Conservation (phyloP, 2,113 vertebrate genomes). For the Cyanocitta stelleri region DNA sequence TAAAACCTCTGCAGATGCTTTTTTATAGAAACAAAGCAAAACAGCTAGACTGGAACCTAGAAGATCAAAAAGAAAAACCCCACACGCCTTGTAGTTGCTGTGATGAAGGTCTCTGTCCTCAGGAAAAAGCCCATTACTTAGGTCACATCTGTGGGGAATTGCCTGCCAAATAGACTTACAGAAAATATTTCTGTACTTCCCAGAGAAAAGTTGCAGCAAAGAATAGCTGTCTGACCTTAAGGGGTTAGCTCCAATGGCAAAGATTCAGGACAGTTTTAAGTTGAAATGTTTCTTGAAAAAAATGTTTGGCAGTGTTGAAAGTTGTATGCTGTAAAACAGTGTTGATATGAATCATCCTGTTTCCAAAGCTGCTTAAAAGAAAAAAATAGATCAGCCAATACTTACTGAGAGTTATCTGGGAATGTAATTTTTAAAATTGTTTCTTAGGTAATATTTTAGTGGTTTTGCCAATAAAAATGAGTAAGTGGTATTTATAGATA, state of each 20-base stretch:
- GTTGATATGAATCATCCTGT: background rate
- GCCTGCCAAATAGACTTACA: background rate
- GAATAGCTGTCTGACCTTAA: background rate
- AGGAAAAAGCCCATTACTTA: background rate
- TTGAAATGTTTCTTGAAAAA: background rate
- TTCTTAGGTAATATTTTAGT: background rate
- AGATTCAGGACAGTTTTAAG: background rate
- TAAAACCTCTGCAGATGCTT: background rate
- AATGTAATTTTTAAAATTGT: background rate
- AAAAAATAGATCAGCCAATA: background rate
- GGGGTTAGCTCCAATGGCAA: background rate
- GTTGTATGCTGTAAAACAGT: background rate
- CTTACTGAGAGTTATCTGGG: background rate
- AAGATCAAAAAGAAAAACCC: background rate
- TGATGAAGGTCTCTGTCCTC: background rate
- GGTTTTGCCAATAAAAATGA: background rate
- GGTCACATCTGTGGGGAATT: background rate
- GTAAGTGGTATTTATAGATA: background rate
- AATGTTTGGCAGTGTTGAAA: background rate
- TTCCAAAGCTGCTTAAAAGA: background rate
- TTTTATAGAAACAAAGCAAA: background rate
- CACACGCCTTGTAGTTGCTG: background rate
- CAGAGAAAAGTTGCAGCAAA: background rate
- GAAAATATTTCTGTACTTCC: background rate
- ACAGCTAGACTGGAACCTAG: background rate